These are phyloP conservation scores for Ginglymostoma cirratum DNA, from an alignment of 2,113 vertebrate species.

Conservation along the genomic window DNA sequence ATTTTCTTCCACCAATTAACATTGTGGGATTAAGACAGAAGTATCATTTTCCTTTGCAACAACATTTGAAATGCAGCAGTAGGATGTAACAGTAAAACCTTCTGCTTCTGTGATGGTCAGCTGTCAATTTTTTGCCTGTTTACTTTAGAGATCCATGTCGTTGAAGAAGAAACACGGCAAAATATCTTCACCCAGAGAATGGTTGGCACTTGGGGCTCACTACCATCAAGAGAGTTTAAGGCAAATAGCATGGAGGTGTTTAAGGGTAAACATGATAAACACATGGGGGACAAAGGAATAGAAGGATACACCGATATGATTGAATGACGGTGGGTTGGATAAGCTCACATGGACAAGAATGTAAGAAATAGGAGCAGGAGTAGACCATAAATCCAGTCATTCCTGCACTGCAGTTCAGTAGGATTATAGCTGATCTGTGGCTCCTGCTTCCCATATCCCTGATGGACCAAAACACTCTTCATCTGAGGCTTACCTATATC, in stretches of 20 bases:
- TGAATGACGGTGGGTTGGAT: not conserved
- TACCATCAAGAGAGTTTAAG: not conserved
- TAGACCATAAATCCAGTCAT: too few species aligned
- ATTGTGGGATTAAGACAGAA: not conserved
- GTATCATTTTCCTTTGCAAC: not conserved
- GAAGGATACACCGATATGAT: too few species aligned
- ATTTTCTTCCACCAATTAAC: not conserved
- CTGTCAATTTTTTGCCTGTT: not conserved
- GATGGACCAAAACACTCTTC: too few species aligned
- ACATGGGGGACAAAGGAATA: too few species aligned
- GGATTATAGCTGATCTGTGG: too few species aligned
- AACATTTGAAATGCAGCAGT: not conserved
- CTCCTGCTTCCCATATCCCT: too few species aligned
- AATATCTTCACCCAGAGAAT: not conserved
- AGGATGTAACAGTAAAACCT: not conserved
- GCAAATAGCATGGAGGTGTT: not conserved
- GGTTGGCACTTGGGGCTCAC: not conserved
- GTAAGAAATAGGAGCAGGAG: too few species aligned
- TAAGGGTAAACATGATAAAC: not conserved
- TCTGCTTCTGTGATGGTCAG: too few species aligned
- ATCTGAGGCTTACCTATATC: too few species aligned
- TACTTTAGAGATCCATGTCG: too few species aligned
- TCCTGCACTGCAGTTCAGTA: too few species aligned
- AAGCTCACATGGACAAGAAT: not conserved
- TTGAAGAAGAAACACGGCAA: not conserved